Conservation (phyloP, 92 coral and sea anemone species). For the Heteractis magnifica region DNA sequence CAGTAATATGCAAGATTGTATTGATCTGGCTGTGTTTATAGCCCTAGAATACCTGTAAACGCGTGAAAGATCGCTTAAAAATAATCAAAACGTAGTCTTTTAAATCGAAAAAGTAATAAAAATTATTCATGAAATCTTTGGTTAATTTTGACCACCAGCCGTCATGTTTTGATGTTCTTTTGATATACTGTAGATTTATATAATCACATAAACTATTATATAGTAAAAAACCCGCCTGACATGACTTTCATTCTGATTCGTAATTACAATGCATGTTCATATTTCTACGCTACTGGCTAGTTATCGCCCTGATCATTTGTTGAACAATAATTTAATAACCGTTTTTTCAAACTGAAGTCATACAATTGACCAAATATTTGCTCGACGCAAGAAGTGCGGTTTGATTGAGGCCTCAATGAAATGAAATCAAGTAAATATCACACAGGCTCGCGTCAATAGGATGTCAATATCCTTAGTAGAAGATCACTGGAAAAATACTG, state of each 20-base stretch:
- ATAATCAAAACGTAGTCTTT: background rate
- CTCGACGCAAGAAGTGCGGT: background rate
- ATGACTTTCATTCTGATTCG: background rate
- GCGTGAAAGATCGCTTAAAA: background rate
- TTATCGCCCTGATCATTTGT: conserved; percentile 23
- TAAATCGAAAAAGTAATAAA: background rate
- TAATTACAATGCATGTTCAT: conserved; percentile 2
- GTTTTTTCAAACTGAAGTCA: conserved; percentile 2
- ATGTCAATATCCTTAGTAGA: no score
- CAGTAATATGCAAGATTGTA: background rate
- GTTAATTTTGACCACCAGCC: background rate
- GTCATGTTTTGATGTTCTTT: background rate
- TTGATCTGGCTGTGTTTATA: background rate
- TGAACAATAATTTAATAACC: conserved; percentile 31
- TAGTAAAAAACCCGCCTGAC: background rate
- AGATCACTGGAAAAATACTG: background rate
- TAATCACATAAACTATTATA: background rate
- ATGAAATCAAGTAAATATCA: background rate
- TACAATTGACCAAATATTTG: conserved; percentile 20
- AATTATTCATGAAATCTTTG: background rate
- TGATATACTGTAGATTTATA: background rate
- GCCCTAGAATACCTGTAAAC: background rate
- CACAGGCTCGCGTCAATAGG: background rate
- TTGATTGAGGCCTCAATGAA: conserved; percentile 1
- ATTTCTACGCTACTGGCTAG: conserved; percentile 9